A percentile compares a stretch with the other conserved stretches of the same genome.
These are phyloP conservation scores for Idaea dimidiata DNA, from an alignment of 2,888 invertebrate species.

Conservation along the genomic window DNA sequence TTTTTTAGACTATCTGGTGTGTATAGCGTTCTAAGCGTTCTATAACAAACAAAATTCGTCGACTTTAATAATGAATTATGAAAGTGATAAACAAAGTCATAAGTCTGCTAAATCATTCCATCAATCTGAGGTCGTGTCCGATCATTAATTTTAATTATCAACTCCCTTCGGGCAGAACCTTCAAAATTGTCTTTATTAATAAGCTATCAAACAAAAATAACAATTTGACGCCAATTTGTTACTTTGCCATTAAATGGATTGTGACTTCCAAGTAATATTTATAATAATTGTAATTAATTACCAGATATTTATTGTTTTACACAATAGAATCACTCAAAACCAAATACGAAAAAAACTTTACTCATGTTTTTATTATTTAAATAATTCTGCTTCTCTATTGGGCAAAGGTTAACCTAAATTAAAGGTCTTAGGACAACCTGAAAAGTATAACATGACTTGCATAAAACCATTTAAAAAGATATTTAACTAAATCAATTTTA, in stretches of 20 bases:
- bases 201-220: neutral
- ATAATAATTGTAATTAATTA: neutral
- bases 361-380: too few species aligned
- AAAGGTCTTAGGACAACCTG: too few species aligned
- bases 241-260: neutral
- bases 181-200: constrained; percentile 1
- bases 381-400: too few species aligned
- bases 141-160: constrained; percentile 25
- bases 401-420: too few species aligned
- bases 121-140: constrained; percentile 21
- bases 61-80: constrained; percentile 23
- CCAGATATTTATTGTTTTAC: neutral
- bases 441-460: too few species aligned
- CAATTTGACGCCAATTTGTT: neutral
- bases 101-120: constrained; percentile 21
- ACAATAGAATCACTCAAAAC: neutral
- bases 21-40: too few species aligned
- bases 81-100: constrained; percentile 25
- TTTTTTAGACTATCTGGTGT: too few species aligned
- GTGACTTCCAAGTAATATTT: neutral
- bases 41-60: neutral
- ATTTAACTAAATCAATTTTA: too few species aligned
- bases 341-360: neutral
- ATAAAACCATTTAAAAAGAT: too few species aligned
- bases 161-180: constrained; percentile 3